Base-by-base conservation (phyloP, 2,888 invertebrate species). In the Colostygia pectinataria region DNA sequence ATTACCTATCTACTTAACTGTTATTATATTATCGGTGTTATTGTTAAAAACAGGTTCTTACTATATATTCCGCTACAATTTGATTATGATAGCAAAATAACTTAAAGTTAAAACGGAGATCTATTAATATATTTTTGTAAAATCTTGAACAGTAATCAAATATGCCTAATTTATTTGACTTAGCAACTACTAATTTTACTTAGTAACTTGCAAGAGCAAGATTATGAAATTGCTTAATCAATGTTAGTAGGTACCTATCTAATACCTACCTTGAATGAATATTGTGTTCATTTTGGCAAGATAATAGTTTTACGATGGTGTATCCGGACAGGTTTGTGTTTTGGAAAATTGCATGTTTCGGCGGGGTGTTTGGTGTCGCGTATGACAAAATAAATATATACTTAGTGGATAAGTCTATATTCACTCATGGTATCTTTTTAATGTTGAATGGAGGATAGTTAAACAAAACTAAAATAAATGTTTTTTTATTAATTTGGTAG, bases 261-360 rank as follows among this genome's bases (percentile, higher is more conserved):
- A n/a, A n/a, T n/a, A n/a, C n/a, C n/a, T 33, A 47, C 14, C 27
- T 41, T 33, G 44, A 69, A 72, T 69, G 66, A 29, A 76, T 68
- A 72, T 51, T 77, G 73, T 81, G 75, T 80, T 77, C 69, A 75
- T 74, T 74, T 67, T 77, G 71, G 70, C 70, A 65, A 55, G 59
- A 68, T 65, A n/a, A 66, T 57, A 74, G 67, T 76, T 80, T 73
- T 82, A 77, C 69, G 73, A 72, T 74, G 79, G 75, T 78, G 74
- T 84, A 83, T 83, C 80, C 82, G 79, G 70, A 61, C 76, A 77
- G 82, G 54, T 74, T 70, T 83, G 87, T 89, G 85, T 82, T 80
- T 71, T 82, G 89, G 89, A 85, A 87, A 85, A 80, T 80, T 71
- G 87, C 85, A 85, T 87, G 87, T 62, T 57, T 66, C 65, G 66